Percentiles rank a stretch among this genome's conserved stretches.
Conservation (phyloP, 2,888 invertebrate genomes). For the Ochlodes sylvanus region DNA sequence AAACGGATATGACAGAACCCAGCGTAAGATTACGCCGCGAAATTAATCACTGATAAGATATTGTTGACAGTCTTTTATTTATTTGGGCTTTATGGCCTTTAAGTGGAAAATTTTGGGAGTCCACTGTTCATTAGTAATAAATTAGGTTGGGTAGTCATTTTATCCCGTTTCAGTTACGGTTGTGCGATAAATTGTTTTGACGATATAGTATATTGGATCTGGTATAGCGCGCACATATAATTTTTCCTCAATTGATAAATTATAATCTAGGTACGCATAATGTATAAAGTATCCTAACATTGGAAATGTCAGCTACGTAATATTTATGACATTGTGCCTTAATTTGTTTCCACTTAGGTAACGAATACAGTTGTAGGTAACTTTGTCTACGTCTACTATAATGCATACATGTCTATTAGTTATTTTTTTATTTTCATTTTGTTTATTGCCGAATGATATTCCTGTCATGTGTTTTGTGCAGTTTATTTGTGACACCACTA, state of each 20-base stretch:
- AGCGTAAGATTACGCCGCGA: constrained; percentile 65
- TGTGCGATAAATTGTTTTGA: not conserved
- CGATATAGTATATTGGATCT: not conserved
- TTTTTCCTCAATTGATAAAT: constrained; percentile 7
- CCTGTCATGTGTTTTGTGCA: too few relatives aligned
- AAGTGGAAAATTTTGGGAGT: constrained; percentile 36
- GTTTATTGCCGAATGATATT: too few relatives aligned
- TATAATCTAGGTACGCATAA: not conserved
- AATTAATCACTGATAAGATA: constrained; percentile 70
- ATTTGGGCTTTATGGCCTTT: constrained; percentile 25
- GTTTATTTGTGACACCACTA: too few relatives aligned
- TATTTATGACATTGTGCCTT: too few relatives aligned
- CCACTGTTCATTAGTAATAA: not conserved
- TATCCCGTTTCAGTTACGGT: not conserved
- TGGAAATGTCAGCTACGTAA: too few relatives aligned
- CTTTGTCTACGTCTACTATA: too few relatives aligned
- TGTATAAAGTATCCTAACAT: too few relatives aligned
- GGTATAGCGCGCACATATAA: too few relatives aligned
- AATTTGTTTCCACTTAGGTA: too few relatives aligned
- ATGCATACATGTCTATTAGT: too few relatives aligned
- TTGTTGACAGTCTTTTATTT: constrained; percentile 33
- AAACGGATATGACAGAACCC: constrained; percentile 65
- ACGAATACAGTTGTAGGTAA: too few relatives aligned
- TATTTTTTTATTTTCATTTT: too few relatives aligned
- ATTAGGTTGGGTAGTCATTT: not conserved